Percentiles rank a stretch among this genome's conserved stretches.
Evolutionary conservation across 2,888 invertebrate species (phyloP).

Genomic region (Aphodius granarius): DNA sequence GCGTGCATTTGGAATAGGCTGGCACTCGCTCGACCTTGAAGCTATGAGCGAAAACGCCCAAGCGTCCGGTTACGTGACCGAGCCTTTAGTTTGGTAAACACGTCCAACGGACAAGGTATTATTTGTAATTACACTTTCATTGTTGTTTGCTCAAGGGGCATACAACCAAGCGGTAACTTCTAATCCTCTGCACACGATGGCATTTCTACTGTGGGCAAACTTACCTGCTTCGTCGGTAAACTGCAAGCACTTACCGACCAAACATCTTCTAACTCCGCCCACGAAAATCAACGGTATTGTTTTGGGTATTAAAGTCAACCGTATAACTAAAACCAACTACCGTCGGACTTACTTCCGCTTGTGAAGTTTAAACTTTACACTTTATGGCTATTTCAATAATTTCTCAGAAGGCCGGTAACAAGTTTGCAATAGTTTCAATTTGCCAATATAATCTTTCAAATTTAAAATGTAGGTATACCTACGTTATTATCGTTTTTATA

Average conservation of each 20-base stretch:
- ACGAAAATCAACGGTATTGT: background rate
- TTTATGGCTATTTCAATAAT: background rate
- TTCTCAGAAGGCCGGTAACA: too few species aligned
- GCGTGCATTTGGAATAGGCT: background rate
- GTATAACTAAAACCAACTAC: background rate
- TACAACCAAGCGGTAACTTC: background rate
- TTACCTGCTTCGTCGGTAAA: background rate
- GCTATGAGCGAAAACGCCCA: background rate
- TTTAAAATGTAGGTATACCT: too few species aligned
- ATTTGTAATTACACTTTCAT: background rate
- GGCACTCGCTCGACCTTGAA: background rate
- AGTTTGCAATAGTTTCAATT: too few species aligned
- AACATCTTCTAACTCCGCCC: background rate
- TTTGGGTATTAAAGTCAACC: background rate
- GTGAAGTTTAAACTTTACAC: background rate
- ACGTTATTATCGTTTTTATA: too few species aligned
- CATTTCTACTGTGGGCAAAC: background rate
- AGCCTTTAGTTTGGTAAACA: background rate
- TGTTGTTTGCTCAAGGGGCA: background rate
- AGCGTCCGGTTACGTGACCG: background rate
- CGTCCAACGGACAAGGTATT: background rate
- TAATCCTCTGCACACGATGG: background rate
- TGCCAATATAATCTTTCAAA: too few species aligned
- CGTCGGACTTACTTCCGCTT: background rate
- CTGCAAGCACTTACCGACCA: background rate